Percentiles rank a stretch among this genome's conserved stretches.
Evolutionary conservation across 2,797 vertebrate species (phyloP).

Genomic region (Pteropus rufus): DNA sequence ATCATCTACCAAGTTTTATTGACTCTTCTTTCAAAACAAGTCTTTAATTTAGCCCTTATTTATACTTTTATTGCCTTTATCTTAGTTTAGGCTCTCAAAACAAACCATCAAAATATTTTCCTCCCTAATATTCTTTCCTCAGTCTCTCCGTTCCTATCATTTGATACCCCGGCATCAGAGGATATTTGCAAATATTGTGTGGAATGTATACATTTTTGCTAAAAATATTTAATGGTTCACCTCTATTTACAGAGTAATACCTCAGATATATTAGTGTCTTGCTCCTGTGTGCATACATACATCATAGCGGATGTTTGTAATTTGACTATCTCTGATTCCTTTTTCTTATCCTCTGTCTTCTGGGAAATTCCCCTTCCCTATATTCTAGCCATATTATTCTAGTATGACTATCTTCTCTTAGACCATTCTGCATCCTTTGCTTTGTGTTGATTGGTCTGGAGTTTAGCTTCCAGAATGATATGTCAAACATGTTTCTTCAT

Average conservation of each 20-base stretch:
- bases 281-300: not conserved
- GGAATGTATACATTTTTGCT: not conserved
- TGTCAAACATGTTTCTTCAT: not conserved
- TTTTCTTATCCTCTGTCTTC: not conserved
- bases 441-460: not conserved
- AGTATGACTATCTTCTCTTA: not conserved
- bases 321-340: accelerated
- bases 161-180: not conserved
- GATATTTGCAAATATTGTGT: not conserved
- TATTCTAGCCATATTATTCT: not conserved
- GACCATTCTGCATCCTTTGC: not conserved
- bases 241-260: not conserved
- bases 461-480: not conserved
- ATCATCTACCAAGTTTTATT: not conserved
- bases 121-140: not conserved
- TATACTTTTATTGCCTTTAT: not conserved
- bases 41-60: not conserved
- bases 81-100: not conserved
- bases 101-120: not conserved
- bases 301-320: not conserved
- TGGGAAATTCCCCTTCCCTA: not conserved
- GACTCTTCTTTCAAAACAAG: slow-evolving; percentile 19
- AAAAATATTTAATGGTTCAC: not conserved
- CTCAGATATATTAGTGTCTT: not conserved
- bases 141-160: not conserved